Percentiles rank a stretch among this genome's conserved stretches.
Evolutionary conservation across 1,140 invertebrate genomes (phyloP).

Genomic region (Drosophila suzukii): DNA sequence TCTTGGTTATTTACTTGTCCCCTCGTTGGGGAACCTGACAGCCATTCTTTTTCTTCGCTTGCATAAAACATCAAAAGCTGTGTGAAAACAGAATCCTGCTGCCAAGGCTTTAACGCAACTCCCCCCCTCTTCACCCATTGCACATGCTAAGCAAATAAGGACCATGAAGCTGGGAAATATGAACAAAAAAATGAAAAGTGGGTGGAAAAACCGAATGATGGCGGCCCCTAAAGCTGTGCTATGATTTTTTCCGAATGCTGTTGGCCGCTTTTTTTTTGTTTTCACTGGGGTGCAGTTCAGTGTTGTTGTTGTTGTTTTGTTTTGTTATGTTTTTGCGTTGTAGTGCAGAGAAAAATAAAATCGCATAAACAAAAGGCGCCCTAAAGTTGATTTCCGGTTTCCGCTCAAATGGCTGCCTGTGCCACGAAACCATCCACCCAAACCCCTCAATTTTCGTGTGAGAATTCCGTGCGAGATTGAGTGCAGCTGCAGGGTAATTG

Average conservation of each 20-base stretch:
- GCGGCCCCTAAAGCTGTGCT: slow-evolving; percentile 54
- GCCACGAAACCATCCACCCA: neutral
- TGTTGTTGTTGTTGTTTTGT: slow-evolving; percentile 21
- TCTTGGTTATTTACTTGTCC: slow-evolving; percentile 15
- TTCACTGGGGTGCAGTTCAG: slow-evolving; percentile 9
- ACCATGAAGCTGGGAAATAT: slow-evolving; percentile 28
- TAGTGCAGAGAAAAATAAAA: slow-evolving; percentile 49
- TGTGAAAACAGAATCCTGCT: slow-evolving; percentile 60
- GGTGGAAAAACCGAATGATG: slow-evolving; percentile 21
- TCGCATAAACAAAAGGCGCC: slow-evolving; percentile 75
- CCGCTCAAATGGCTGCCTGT: slow-evolving; percentile 71
- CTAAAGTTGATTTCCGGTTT: slow-evolving; percentile 82
- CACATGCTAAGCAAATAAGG: slow-evolving; percentile 69
- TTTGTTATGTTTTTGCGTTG: slow-evolving; percentile 14
- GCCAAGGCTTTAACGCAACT: slow-evolving; percentile 20
- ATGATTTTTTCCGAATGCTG: slow-evolving; percentile 61
- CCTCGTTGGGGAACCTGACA: slow-evolving; percentile 24
- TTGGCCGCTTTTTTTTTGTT: slow-evolving; percentile 12
- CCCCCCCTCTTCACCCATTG: neutral
- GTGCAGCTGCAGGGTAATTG: slow-evolving; percentile 69
- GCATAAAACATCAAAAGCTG: slow-evolving; percentile 79
- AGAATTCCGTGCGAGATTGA: slow-evolving; percentile 71
- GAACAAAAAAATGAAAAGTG: slow-evolving; percentile 4
- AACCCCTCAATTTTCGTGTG: slow-evolving; percentile 52
- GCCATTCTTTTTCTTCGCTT: slow-evolving; percentile 32